Percentiles rank a stretch among this genome's conserved stretches.
These are phyloP conservation scores for Chunga burmeisteri DNA, from an alignment of 2,113 vertebrate genomes.

Conservation along the genomic window DNA sequence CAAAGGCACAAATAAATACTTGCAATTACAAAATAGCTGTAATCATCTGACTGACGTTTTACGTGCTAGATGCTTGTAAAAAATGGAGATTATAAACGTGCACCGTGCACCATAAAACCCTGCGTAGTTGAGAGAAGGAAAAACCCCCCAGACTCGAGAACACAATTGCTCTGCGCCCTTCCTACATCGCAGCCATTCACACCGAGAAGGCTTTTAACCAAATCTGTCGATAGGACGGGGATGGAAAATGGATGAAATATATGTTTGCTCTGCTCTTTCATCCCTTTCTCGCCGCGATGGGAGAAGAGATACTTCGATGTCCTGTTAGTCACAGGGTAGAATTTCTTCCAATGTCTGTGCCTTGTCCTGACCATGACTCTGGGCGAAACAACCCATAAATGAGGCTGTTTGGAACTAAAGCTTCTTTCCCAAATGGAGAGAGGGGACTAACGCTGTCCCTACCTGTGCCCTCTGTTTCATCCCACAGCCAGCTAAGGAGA, in stretches of 20 bases:
- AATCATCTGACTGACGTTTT: background rate
- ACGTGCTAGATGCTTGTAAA: background rate
- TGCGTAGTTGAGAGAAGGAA: background rate
- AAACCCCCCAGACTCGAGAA: background rate
- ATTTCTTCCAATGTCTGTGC: background rate
- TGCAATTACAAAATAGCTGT: background rate
- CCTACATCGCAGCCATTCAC: background rate
- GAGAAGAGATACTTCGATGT: background rate
- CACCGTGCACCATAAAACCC: background rate
- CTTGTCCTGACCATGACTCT: background rate
- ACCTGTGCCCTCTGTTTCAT: background rate
- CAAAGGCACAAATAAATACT: background rate
- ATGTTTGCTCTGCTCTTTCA: background rate
- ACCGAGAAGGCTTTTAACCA: background rate
- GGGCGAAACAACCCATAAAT: background rate
- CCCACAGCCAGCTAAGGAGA: background rate
- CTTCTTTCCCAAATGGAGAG: background rate
- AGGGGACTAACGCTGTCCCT: background rate
- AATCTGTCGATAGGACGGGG: background rate
- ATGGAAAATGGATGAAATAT: background rate
- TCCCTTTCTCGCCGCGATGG: accelerated
- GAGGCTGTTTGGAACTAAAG: background rate
- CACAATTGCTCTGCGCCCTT: background rate
- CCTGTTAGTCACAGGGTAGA: background rate
- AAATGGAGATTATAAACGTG: background rate